Conservation (phyloP, 92 coral and sea anemone species). For the Scolanthus callimorphus region DNA sequence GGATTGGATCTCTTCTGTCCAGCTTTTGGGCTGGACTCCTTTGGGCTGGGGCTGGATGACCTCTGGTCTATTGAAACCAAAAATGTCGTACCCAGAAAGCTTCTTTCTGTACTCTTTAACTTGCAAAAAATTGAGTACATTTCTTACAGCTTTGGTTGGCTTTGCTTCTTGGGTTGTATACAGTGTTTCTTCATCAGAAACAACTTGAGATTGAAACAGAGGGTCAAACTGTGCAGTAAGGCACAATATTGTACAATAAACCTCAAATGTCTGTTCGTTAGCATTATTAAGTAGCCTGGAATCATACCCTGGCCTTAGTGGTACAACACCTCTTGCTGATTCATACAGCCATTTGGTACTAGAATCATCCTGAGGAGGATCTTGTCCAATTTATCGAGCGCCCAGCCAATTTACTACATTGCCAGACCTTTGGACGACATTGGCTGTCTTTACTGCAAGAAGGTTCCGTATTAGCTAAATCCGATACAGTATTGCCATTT, state of each 20-base stretch:
- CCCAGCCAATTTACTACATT: constrained; percentile 32
- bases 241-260: constrained; percentile 16
- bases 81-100: constrained; percentile 29
- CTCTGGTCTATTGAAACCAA: constrained; percentile 26
- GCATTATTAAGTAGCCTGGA: constrained; percentile 24
- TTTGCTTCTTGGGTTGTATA: constrained; percentile 6
- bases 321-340: constrained; percentile 16
- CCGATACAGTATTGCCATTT: too few relatives aligned
- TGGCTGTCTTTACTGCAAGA: too few relatives aligned
- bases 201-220: constrained; percentile 26
- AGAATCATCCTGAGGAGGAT: neutral
- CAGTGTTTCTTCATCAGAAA: neutral
- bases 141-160: constrained; percentile 22
- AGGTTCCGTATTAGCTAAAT: too few relatives aligned
- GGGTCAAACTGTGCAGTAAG: constrained; percentile 11
- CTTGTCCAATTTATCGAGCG: constrained; percentile 18
- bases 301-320: constrained; percentile 39
- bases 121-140: constrained; percentile 14
- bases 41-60: constrained; percentile 30
- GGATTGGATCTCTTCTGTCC: neutral
- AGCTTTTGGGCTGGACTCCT: neutral
- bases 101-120: constrained; percentile 10
- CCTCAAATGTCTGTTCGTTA: constrained; percentile 17
- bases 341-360: constrained; percentile 28
- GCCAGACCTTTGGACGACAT: constrained; percentile 24